Evolutionary conservation across 2,888 invertebrate genomes (phyloP), one percentile per base, ranked within the genome.

Genomic region (Nomada ruficornis): DNA sequence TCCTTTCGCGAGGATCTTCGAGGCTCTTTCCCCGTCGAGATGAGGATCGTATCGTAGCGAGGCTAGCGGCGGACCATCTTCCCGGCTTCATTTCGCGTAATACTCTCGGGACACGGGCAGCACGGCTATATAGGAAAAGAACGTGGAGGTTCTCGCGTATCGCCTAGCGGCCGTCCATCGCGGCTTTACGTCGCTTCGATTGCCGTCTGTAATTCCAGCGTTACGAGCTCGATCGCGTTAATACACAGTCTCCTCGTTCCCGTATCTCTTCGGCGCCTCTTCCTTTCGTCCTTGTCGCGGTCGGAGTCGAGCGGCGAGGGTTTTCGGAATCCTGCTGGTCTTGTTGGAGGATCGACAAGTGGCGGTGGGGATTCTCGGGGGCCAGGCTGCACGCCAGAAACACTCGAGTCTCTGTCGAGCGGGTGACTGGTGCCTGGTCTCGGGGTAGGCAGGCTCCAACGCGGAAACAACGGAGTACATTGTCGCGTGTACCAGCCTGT

Each of bases 401-500:
- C 74, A 79, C 71, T 69, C 80, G 79, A 77, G 77, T 23, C 57
- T 71, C 84, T 70, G 77, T 80, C 74, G 76, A 82, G 80, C 67
- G 80, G 76, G 60, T 47, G 29, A 47, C 80, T n/a, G n/a, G n/a
- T n/a, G n/a, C n/a, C n/a, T n/a, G n/a, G n/a, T 77, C 76, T 60
- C 18, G 29, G 60, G 82, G 78, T 80, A 78, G 80, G 55, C 62
- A 62, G 62, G 71, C 72, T 78, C 88, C 85, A 83, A 92, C 86
- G 90, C 91, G 92, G 92, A 92, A 92, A 92, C 91, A 91, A 91
- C 88, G 89, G 71, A 62, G 84, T 86, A 86, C 90, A 90, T 91
- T 91, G 90, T 92, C 87, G 89, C 87, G 88, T 74, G 86, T 67
- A 76, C 64, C 71, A 73, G 59, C 57, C 69, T 59, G 76, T 73